Base-by-base conservation (phyloP, 2,888 invertebrate genomes). In the Troglohyphantes excavatus region DNA sequence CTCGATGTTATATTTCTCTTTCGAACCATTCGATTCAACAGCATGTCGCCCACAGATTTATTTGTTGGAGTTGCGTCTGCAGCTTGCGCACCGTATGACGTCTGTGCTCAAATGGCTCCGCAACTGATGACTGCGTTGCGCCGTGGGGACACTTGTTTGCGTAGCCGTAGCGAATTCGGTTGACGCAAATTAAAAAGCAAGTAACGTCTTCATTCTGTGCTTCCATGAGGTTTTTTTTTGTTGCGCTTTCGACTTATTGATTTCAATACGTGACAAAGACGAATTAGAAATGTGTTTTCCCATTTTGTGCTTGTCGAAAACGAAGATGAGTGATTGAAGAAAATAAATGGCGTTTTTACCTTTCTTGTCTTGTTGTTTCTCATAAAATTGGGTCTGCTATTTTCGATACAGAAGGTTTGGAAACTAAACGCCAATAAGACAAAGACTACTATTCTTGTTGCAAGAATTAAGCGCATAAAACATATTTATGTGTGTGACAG, bases 91-190 rank as follows among this genome's bases (percentile, higher is more conserved):
- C 33, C 5, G 33, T 53, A n/a, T 13, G 53, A 53, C 53, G 53
- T n/a, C 53, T n/a, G 53, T n/a, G 53, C 13, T 53, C 53, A 53
- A 53, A 5, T 53, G 53, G 17, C 17, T 13, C 13, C 39, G 53
- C 13, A 53, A 53, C 13, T 13, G 53, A 19, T 70, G 19, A 81
- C 68, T 81, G n/a, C 29, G 29, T 27, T 6, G 9, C 76, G 11
- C 84, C 21, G 84, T 75, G 75, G 84, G 84, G 46, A n/a, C 53
- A 53, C 53, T 39, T 53, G 67, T 65, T n/a, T 65, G 72, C 46
- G 5, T 29, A 21, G 19, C 67, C 75, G 68, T 39, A 67, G 27
- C 84, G 67, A 85, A 85, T 85, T 19, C 26, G 2, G 33, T 19
- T 85, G 84, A 59, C 33, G 67, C 67, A 67, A 23, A 67, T 76